A percentile compares a stretch with the other conserved stretches of the same genome.
Evolutionary conservation across 2,888 invertebrate genomes (phyloP).

Genomic region (Coenonympha glycerion): DNA sequence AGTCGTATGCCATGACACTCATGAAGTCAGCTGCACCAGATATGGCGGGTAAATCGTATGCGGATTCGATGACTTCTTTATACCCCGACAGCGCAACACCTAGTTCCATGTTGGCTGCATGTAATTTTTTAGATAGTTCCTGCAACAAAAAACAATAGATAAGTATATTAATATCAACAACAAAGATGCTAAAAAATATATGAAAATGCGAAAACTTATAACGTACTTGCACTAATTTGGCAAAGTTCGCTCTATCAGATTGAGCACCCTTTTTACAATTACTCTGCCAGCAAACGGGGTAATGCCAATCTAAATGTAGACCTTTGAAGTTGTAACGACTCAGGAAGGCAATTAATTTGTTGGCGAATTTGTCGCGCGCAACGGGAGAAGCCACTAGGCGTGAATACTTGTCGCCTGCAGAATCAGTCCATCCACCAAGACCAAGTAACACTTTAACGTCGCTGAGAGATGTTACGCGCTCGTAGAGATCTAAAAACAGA

Average conservation of each 20-base stretch:
- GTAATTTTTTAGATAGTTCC: slow-evolving; percentile 81
- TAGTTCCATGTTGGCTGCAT: slow-evolving; percentile 81
- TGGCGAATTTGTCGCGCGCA: slow-evolving; percentile 81
- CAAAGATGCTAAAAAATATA: background rate
- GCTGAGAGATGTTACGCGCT: slow-evolving; percentile 81
- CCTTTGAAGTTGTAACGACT: slow-evolving; percentile 87
- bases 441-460: slow-evolving; percentile 83
- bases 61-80: slow-evolving; percentile 90
- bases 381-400: slow-evolving; percentile 81
- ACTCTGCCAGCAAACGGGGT: slow-evolving; percentile 95
- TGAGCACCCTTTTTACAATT: slow-evolving; percentile 88
- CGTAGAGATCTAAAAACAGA: slow-evolving; percentile 81
- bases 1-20: slow-evolving; percentile 91
- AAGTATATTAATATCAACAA: too few species aligned
- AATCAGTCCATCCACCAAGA: slow-evolving; percentile 97
- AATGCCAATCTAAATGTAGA: slow-evolving; percentile 95
- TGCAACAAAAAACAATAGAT: slow-evolving; percentile 35
- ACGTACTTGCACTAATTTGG: slow-evolving; percentile 81
- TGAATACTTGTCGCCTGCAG: slow-evolving; percentile 90
- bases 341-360: slow-evolving; percentile 82
- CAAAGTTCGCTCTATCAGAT: slow-evolving; percentile 86
- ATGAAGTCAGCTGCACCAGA: slow-evolving; percentile 84
- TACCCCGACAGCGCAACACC: slow-evolving; percentile 92
- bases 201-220: background rate
- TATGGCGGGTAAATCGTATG: slow-evolving; percentile 85